phyloP scores from a whole-genome alignment of 2,797 vertebrate species.

The Pseudocheirus occidentalis region DNA sequence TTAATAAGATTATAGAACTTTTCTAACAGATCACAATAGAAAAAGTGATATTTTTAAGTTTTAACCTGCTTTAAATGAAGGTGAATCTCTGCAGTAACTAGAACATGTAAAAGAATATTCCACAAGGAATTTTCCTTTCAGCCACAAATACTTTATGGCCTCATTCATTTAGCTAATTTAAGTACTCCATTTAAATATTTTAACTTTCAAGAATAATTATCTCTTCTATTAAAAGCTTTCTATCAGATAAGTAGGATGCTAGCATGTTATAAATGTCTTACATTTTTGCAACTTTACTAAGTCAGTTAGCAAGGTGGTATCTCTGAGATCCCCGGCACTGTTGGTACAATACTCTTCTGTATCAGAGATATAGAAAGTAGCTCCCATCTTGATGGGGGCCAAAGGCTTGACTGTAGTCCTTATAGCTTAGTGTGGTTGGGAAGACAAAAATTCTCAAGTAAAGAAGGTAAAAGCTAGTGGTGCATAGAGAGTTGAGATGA shows the following conservation, averaged over 20 bases:
- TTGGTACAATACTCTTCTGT: background rate
- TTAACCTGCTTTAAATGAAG: background rate
- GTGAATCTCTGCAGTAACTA: background rate
- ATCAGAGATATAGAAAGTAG: background rate
- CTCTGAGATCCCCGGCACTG: background rate
- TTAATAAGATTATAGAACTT: background rate
- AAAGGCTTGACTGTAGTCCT: background rate
- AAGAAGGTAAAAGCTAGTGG: background rate
- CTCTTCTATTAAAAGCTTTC: conserved; percentile 19
- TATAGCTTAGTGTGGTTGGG: background rate
- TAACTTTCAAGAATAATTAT: conserved; percentile 15
- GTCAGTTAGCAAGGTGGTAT: background rate
- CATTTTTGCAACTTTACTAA: background rate
- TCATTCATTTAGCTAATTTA: background rate
- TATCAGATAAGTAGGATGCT: conserved; percentile 17
- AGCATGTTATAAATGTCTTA: conserved; percentile 34
- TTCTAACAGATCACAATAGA: background rate
- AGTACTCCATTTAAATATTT: conserved; percentile 12
- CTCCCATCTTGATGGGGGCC: background rate
- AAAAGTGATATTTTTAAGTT: background rate
- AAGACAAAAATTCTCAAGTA: background rate
- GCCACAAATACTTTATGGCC: conserved; percentile 1
- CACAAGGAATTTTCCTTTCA: background rate
- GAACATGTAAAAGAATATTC: background rate
- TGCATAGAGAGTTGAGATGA: background rate